phyloP scores from a whole-genome alignment of 2,888 invertebrate genomes.

The Fragum whitleyi region DNA sequence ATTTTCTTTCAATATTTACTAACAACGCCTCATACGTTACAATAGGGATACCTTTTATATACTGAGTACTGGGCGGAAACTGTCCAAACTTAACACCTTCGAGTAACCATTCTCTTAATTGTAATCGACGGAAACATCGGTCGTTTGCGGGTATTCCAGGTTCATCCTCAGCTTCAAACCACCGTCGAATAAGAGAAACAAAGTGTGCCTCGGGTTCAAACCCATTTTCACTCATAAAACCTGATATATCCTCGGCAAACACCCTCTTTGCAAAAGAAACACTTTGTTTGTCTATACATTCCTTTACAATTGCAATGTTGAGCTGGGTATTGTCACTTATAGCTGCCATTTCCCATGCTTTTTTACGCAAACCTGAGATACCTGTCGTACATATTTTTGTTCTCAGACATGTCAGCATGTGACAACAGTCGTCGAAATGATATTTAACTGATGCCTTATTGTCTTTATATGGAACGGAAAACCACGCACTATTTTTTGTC shows the following conservation, averaged over 20 bases:
- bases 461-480: too few relatives aligned
- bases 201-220: slow-evolving; percentile 36
- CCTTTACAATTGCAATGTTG: slow-evolving; percentile 11
- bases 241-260: slow-evolving; percentile 40
- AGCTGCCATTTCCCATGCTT: slow-evolving; percentile 35
- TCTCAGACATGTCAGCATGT: slow-evolving; percentile 51
- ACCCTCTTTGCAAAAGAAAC: background rate
- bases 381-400: slow-evolving; percentile 58
- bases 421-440: slow-evolving; percentile 46
- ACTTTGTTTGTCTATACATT: slow-evolving; percentile 31
- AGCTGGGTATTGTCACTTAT: background rate
- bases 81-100: slow-evolving; percentile 23
- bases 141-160: slow-evolving; percentile 35
- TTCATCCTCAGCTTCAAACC: slow-evolving; percentile 49
- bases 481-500: too few relatives aligned
- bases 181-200: slow-evolving; percentile 39
- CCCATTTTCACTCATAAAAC: too few relatives aligned
- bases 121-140: slow-evolving; percentile 12
- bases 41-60: slow-evolving; percentile 37
- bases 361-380: slow-evolving; percentile 26
- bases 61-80: slow-evolving; percentile 35
- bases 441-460: slow-evolving; percentile 22
- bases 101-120: slow-evolving; percentile 31
- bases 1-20: slow-evolving; percentile 47
- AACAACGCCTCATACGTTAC: slow-evolving; percentile 43